These are phyloP conservation scores for Bacillus rossius DNA, from an alignment of 1,140 invertebrate species.

Conservation along the genomic window DNA sequence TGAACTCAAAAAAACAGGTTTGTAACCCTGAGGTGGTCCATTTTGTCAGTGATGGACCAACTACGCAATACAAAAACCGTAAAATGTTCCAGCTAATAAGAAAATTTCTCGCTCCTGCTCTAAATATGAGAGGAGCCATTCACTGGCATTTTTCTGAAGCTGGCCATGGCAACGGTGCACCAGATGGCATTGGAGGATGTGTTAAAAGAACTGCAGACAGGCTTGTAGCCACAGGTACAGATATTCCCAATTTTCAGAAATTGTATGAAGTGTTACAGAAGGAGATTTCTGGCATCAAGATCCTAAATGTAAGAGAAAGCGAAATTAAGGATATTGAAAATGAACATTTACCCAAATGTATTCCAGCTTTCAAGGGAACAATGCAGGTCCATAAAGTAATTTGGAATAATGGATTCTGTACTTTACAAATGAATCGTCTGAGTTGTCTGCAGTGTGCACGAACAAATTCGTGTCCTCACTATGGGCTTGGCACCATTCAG, in stretches of 20 bases:
- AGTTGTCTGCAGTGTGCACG: too few relatives aligned
- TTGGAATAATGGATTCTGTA: too few relatives aligned
- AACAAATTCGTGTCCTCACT: too few relatives aligned
- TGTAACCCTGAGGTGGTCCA: too few relatives aligned
- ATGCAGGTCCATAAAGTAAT: too few relatives aligned
- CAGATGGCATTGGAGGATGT: constrained; percentile 40
- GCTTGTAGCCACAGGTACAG: constrained; percentile 31
- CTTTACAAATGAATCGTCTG: too few relatives aligned
- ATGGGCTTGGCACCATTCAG: too few relatives aligned
- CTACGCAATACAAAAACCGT: constrained; percentile 18
- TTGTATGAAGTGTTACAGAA: background rate
- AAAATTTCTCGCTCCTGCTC: background rate
- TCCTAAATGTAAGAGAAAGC: too few relatives aligned
- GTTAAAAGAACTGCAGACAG: constrained; percentile 39
- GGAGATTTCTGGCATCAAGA: too few relatives aligned
- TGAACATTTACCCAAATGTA: too few relatives aligned
- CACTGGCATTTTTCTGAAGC: constrained; percentile 42
- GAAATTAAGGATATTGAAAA: too few relatives aligned
- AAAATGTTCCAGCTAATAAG: constrained; percentile 15
- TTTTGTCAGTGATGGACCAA: background rate
- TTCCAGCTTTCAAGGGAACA: too few relatives aligned
- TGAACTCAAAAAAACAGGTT: background rate
- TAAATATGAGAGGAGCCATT: background rate
- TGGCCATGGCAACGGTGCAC: constrained; percentile 43
- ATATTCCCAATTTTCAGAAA: constrained; percentile 24